Percentiles rank a stretch among this genome's conserved stretches.
These are phyloP conservation scores for Bursaphelenchus okinawaensis DNA, from an alignment of 2,888 invertebrate genomes.

Conservation along the genomic window DNA sequence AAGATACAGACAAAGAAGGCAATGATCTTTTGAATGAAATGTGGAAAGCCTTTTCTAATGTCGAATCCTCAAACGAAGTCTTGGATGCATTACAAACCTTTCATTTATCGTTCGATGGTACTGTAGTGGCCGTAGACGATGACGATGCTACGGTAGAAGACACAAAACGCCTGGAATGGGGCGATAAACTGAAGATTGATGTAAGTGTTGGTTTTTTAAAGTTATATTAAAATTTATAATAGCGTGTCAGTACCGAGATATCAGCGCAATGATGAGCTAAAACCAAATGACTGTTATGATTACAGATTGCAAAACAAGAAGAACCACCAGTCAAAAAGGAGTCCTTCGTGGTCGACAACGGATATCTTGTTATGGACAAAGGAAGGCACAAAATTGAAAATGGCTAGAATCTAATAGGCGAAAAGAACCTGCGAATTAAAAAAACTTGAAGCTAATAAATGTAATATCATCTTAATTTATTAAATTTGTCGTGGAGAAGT, in stretches of 20 bases:
- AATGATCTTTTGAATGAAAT: background rate
- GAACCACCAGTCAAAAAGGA: background rate
- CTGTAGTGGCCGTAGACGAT: background rate
- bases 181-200: background rate
- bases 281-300: no score
- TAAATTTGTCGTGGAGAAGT: no score
- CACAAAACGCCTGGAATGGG: background rate
- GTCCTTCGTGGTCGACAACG: background rate
- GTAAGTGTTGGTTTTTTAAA: no score
- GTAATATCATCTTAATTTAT: no score
- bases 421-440: no score
- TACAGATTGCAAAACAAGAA: background rate
- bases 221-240: no score
- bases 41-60: background rate
- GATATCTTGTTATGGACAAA: background rate
- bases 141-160: background rate
- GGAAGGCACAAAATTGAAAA: background rate
- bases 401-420: background rate
- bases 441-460: no score
- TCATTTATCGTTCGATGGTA: background rate
- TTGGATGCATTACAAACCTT: background rate
- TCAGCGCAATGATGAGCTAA: background rate
- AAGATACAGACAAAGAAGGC: background rate
- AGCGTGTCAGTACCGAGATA: no score
- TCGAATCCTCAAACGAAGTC: background rate